Percentiles rank a stretch among this genome's conserved stretches.
Conservation (phyloP, 2,797 vertebrate species). For the Centroberyx gerrardi region DNA sequence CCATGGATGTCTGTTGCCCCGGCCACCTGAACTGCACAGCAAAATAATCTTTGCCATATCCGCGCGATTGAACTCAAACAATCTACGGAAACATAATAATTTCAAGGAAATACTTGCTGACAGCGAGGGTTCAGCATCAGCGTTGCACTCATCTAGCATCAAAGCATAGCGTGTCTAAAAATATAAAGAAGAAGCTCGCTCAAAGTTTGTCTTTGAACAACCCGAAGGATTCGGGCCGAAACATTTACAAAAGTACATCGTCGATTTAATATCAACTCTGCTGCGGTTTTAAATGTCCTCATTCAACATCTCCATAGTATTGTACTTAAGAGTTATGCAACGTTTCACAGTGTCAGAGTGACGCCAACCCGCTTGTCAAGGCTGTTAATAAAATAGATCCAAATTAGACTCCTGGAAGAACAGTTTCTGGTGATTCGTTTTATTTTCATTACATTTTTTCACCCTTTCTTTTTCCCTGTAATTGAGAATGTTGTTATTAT, state of each 20-base stretch:
- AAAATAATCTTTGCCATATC: conserved; percentile 36
- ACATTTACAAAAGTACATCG: neutral
- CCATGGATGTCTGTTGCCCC: conserved; percentile 32
- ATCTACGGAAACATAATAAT: conserved; percentile 29
- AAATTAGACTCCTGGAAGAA: conserved; percentile 42
- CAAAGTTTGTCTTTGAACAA: neutral
- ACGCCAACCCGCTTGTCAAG: conserved; percentile 8
- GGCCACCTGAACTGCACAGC: conserved; percentile 33
- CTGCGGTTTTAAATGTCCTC: conserved; percentile 7
- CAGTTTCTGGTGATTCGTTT: conserved; percentile 41
- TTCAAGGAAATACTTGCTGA: conserved; percentile 36
- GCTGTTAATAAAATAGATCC: conserved; percentile 39
- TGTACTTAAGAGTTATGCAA: neutral
- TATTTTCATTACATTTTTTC: conserved; percentile 45
- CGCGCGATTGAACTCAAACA: conserved; percentile 43
- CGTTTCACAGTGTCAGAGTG: conserved; percentile 7
- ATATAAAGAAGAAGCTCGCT: neutral
- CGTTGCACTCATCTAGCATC: conserved; percentile 32
- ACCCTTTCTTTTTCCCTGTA: conserved; percentile 5
- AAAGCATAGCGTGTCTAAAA: conserved; percentile 21
- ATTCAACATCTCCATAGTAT: conserved; percentile 1
- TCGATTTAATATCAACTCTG: conserved; percentile 9
- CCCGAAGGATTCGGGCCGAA: neutral
- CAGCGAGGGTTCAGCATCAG: conserved; percentile 13
- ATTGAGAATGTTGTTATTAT: conserved; percentile 16